Base-by-base conservation (phyloP, 2,888 invertebrate genomes). In the Onthophagus sagittarius region DNA sequence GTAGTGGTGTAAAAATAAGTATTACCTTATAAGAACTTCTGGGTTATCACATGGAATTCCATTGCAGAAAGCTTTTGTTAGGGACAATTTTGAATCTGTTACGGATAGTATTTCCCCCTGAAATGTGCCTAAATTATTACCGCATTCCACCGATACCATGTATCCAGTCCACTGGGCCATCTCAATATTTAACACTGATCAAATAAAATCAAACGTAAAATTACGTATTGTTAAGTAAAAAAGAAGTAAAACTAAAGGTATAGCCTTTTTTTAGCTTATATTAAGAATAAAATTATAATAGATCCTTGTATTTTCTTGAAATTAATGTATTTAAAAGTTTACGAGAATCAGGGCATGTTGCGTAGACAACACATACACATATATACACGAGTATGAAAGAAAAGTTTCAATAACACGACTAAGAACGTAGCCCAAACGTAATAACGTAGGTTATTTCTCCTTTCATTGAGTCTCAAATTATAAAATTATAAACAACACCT, bases 131-230 rank as follows among this genome's bases (percentile, higher is more conserved):
- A 94, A 84, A 67, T 90, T 90, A 75, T 92, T 91, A 31, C 90
- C 90, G 84, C 95, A 95, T 83, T 93, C 92, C 75, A 96, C 91
- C 14, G 96, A 94, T 77, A 97, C 94, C 78, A 93, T 91, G 83
- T 91, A 93, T 71, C 96, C 96, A 76, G 92, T 84, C 90, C 90
- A 93, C 79, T 88, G 86, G 76, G 89, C 87, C 89, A 89, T 90
- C 79, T 81, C 82, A 6, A 23, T 23, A 3, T 23, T 23, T 23
- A 23, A 23, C 23, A 23, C 2, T 23, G 13, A 64, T 14, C 9
- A 64, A 14, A 64, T 64, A 64, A 64, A 64, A 64, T 9, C 64
- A 15, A 15, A 64, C 23, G 11, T 9, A 64, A n/a, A 23, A 23
- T 23, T 23, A 23, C 23, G 23, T 23, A 23, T 23, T 23, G 2